Evolutionary conservation across 2,797 vertebrate species (phyloP).

Genomic region (Amphiprion clarkii): DNA sequence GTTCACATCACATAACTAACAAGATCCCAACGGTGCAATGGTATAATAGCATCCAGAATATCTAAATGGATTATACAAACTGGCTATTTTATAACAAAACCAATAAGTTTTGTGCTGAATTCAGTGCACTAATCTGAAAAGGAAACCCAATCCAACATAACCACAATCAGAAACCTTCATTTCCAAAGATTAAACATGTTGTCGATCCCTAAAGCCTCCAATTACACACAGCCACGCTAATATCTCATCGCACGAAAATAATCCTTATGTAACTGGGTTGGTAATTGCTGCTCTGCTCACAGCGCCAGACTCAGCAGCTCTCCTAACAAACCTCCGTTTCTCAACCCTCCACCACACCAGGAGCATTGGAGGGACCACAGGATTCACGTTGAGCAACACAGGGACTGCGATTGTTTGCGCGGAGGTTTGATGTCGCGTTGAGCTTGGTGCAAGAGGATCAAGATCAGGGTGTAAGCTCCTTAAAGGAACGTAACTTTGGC

Average conservation of each 20-base stretch:
- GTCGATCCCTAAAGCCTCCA: constrained; percentile 3
- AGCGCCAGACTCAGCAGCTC: constrained; percentile 25
- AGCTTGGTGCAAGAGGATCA: constrained; percentile 48
- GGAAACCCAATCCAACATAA: neutral
- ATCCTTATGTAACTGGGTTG: constrained; percentile 42
- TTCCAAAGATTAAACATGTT: constrained; percentile 28
- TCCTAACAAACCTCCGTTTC: constrained; percentile 35
- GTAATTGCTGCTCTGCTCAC: constrained; percentile 48
- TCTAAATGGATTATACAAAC: too few species aligned
- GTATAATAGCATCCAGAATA: too few species aligned
- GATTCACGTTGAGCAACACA: constrained; percentile 24
- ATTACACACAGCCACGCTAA: constrained; percentile 23
- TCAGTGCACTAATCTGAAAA: neutral
- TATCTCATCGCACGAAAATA: constrained; percentile 40
- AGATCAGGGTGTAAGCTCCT: constrained; percentile 16
- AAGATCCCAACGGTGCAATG: too few species aligned
- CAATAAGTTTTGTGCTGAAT: neutral
- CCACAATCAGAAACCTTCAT: neutral
- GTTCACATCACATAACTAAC: too few species aligned
- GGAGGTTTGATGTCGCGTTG: constrained; percentile 11
- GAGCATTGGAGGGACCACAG: constrained; percentile 5
- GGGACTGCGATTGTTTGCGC: constrained; percentile 20
- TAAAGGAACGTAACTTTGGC: neutral
- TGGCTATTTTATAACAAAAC: neutral
- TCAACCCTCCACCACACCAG: constrained; percentile 14